Base-by-base conservation (phyloP, 2,888 invertebrate genomes). In the Drosophila macrothrix region DNA sequence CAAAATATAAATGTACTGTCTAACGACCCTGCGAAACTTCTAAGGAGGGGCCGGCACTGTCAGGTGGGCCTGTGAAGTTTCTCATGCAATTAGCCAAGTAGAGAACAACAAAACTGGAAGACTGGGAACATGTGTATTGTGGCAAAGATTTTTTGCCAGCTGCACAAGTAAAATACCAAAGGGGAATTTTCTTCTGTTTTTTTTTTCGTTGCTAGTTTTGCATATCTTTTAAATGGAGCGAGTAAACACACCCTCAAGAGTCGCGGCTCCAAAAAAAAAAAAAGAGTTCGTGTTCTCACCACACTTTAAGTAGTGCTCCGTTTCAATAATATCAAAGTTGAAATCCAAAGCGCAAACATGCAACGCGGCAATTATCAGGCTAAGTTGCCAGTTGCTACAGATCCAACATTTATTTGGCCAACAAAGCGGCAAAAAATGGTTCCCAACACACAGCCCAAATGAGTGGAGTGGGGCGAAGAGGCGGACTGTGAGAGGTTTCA, bases 281-380 rank as follows among this genome's bases (percentile, higher is more conserved):
- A 49, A 14, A 19, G 22, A 58, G n/a, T 64, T 81, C 84, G 78
- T 70, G 71, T 86, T 88, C 87, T 86, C 87, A 84, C 73, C 75
- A 65, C 33, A 67, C 58, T 66, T 49, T 64, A 35, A 78, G 55
- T 56, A 55, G 33, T 67, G 54, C 50, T 69, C 39, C 28, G 37
- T 28, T 29, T 53, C 67, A 62, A 62, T 87, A 85, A 85, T 85
- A 85, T 82, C 84, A 85, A 85, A 85, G 84, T 85, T 85, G 84
- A 85, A 84, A 84, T 72, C 65, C 75, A 59, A 73, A 65, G 67
- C 73, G 67, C 71, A 72, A 74, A 80, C 85, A 90, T 85, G 85
- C 85, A 85, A 85, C 78, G 67, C 75, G 78, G 78, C 85, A 90
- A 85, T 85, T 85, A 85, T 84, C 78, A 78, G 80, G 52, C 74